Evolutionary conservation across 2,797 vertebrate species (phyloP), one percentile per base, ranked within the genome.

Genomic region (Rhinogobio ventralis): DNA sequence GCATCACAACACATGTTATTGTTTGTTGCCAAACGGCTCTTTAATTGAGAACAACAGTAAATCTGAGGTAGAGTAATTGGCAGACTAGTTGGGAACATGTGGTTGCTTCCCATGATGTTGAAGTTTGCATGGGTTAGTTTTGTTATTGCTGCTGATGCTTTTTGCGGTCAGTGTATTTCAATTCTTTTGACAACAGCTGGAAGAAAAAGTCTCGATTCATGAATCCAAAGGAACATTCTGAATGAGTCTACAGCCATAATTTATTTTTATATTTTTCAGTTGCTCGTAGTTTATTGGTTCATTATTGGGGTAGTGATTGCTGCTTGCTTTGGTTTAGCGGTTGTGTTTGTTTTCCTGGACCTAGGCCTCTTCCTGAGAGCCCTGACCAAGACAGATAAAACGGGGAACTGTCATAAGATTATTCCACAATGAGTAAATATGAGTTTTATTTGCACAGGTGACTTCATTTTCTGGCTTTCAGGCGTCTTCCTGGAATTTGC

Each of bases 1-100:
- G 95, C 95, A 96, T 96, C 95, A 94, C 92, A 96, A 96, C 96
- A 98, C 96, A 96, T 97, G 96, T 96, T 96, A 95, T 93, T 92
- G 89, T 94, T 94, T 93, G 94, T 94, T 96, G 96, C 96, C 96
- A 97, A 96, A 94, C 93, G 89, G 92, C 93, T 94, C 93, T 96
- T 94, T 96, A 96, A 96, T 95, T 96, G 95, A 95, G 93, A 94
- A 95, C 94, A 95, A 96, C 94, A 96, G 95, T 96, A 96, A 97
- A 96, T 96, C 92, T 95, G 94, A 95, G 95, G 95, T 95, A 95
- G 95, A 91, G 91, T 92, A 92, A 94, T 95, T 94, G 92, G 92
- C 90, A 90, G 89, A 93, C 92, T 93, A 93, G 90, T 92, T 93
- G 91, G 92, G 92, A 94, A 92, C 93, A 94, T 93, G 93, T 94